Evolutionary conservation across 2,888 invertebrate genomes (phyloP).

Genomic region (Tholera decimalis): DNA sequence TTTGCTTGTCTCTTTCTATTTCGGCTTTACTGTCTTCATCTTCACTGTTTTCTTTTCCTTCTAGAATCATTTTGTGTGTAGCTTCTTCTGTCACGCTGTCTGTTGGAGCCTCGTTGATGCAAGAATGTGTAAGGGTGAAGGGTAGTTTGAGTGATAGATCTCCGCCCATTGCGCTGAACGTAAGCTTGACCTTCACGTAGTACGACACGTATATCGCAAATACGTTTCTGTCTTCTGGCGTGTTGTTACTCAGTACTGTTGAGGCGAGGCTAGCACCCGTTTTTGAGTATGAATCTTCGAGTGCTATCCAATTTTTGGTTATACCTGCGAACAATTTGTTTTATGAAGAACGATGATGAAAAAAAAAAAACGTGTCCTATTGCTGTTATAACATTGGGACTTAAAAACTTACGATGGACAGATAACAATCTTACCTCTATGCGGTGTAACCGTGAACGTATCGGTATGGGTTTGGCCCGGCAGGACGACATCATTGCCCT

Average conservation of each 20-base stretch:
- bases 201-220: constrained; percentile 98
- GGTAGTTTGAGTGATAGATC: constrained; percentile 95
- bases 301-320: constrained; percentile 97
- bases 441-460: constrained; percentile 93
- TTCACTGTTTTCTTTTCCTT: constrained; percentile 87
- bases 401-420: too few species aligned
- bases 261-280: constrained; percentile 92
- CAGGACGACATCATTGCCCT: constrained; percentile 92
- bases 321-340: constrained; percentile 89
- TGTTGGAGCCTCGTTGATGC: constrained; percentile 92
- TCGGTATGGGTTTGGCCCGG: constrained; percentile 93
- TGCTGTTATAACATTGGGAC: too few species aligned
- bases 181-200: constrained; percentile 96
- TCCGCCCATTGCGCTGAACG: constrained; percentile 95
- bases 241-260: constrained; percentile 90
- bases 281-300: constrained; percentile 96
- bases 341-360: neutral
- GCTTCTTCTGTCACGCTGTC: constrained; percentile 90
- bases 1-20: constrained; percentile 82
- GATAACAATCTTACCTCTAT: constrained; percentile 88
- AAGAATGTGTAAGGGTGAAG: constrained; percentile 95
- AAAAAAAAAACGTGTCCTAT: too few species aligned
- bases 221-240: constrained; percentile 95
- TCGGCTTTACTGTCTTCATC: constrained; percentile 84
- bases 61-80: constrained; percentile 86